phyloP scores from a whole-genome alignment of 2,113 vertebrate genomes.

The Otocyon megalotis region DNA sequence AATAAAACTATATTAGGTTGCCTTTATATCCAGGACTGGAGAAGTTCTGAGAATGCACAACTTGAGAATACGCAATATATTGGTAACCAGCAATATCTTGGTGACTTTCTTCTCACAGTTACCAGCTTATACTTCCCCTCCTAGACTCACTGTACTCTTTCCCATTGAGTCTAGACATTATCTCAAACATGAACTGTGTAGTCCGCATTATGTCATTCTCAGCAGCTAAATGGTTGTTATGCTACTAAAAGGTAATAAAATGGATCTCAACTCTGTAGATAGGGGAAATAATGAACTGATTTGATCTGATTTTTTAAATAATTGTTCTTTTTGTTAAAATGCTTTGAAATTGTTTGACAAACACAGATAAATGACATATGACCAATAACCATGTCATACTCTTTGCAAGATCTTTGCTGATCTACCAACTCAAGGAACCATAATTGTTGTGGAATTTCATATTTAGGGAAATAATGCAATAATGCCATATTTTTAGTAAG shows the following conservation, averaged over 20 bases:
- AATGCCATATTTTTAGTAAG: not conserved
- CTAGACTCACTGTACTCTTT: too few species aligned
- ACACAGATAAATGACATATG: not conserved
- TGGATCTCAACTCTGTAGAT: not conserved
- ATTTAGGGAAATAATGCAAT: not conserved
- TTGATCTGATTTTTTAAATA: not conserved
- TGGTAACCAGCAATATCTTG: not conserved
- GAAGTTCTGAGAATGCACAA: not conserved
- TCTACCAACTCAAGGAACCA: not conserved
- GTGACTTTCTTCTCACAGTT: not conserved
- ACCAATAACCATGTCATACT: not conserved
- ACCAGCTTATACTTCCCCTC: not conserved
- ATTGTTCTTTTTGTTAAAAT: not conserved
- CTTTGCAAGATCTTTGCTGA: not conserved
- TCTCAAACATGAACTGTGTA: not conserved
- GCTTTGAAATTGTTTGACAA: not conserved
- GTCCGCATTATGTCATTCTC: not conserved
- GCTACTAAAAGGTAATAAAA: not conserved
- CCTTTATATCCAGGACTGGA: not conserved
- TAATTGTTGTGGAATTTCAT: not conserved
- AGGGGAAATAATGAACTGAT: not conserved
- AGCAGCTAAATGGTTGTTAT: not conserved
- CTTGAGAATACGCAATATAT: too few species aligned
- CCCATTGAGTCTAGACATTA: fast-evolving
- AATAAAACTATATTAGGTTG: not conserved